Conservation (phyloP, 2,888 invertebrate genomes). For the Ectemnius continuus region DNA sequence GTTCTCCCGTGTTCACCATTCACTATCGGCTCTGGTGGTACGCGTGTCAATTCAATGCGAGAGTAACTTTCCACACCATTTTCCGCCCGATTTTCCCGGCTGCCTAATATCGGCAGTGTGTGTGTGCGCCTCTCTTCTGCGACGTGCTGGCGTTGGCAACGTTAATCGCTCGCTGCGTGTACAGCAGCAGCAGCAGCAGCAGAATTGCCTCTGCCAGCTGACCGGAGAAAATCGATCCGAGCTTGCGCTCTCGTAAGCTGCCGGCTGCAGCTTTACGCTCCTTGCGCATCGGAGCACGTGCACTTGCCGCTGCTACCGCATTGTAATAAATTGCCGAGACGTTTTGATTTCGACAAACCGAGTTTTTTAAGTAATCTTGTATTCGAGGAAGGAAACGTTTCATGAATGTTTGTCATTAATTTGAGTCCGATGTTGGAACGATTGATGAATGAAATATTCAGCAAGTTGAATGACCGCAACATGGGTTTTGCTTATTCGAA, state of each 20-base stretch:
- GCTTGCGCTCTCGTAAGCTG: constrained; percentile 52
- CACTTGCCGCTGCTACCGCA: not conserved
- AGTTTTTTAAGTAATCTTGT: too few relatives aligned
- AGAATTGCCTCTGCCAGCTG: constrained; percentile 41
- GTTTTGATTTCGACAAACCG: too few relatives aligned
- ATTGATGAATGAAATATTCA: too few relatives aligned
- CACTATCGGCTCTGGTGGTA: constrained; percentile 25
- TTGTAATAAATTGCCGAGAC: not conserved
- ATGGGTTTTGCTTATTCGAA: too few relatives aligned
- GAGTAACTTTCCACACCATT: constrained; percentile 23
- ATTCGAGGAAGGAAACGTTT: too few relatives aligned
- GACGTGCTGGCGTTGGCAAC: constrained; percentile 19
- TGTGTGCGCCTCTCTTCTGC: not conserved
- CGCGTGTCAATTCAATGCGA: not conserved
- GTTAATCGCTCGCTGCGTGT: constrained; percentile 28
- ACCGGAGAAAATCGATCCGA: constrained; percentile 60
- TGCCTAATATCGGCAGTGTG: not conserved
- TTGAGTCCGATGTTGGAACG: too few relatives aligned
- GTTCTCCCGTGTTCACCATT: constrained; percentile 47
- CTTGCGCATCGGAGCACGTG: constrained; percentile 4
- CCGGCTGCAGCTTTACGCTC: not conserved
- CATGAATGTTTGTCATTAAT: too few relatives aligned
- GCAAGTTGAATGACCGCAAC: too few relatives aligned
- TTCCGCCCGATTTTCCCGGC: not conserved
- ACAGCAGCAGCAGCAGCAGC: not conserved